Evolutionary conservation across 2,797 vertebrate genomes (phyloP).

Genomic region (Sebastes nivosus): DNA sequence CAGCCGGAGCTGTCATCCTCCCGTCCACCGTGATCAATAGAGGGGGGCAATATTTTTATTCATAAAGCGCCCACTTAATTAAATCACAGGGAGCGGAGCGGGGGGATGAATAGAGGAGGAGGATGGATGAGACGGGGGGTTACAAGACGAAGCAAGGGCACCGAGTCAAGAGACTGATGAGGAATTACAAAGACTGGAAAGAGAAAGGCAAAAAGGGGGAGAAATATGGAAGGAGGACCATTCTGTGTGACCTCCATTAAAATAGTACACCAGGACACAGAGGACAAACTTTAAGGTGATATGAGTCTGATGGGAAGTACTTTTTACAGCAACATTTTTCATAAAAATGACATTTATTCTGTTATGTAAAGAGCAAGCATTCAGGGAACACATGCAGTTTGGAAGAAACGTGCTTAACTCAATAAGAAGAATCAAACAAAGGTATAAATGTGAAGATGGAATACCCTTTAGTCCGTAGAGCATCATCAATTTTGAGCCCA

Average conservation of each 20-base stretch:
- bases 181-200: slow-evolving; percentile 60
- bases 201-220: slow-evolving; percentile 18
- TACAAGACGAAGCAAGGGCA: slow-evolving; percentile 71
- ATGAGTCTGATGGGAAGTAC: slow-evolving; percentile 8
- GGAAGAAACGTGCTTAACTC: neutral
- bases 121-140: slow-evolving; percentile 28
- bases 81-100: slow-evolving; percentile 86
- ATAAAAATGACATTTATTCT: slow-evolving; percentile 9
- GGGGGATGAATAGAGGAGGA: slow-evolving; percentile 26
- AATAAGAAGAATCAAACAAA: neutral
- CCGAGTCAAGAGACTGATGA: slow-evolving; percentile 63
- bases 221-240: slow-evolving; percentile 7
- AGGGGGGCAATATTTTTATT: slow-evolving; percentile 93
- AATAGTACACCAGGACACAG: neutral
- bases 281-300: slow-evolving; percentile 36
- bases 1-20: slow-evolving; percentile 62
- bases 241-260: slow-evolving; percentile 34
- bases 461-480: neutral
- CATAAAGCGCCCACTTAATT: slow-evolving; percentile 96
- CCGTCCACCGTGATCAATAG: slow-evolving; percentile 91
- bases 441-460: neutral
- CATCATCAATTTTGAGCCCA: neutral
- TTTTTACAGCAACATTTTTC: slow-evolving; percentile 15
- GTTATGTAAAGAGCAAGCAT: neutral
- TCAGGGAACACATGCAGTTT: neutral